Percentiles rank a stretch among this genome's conserved stretches.
These are phyloP conservation scores for Melanaphis sacchari DNA, from an alignment of 1,140 invertebrate species.

Conservation along the genomic window DNA sequence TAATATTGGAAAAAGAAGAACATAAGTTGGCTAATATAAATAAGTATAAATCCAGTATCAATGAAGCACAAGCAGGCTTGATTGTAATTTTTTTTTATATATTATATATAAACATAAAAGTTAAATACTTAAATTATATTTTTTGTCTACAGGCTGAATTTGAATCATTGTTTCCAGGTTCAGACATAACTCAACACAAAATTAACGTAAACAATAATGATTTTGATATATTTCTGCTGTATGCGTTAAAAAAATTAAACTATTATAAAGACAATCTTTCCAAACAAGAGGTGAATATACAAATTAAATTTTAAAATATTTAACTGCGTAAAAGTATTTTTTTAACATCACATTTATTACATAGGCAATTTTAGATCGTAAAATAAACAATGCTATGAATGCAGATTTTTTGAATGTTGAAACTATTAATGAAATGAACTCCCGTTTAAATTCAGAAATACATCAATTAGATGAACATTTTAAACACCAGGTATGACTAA, in stretches of 20 bases:
- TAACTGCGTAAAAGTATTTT: background rate
- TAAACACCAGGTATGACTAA: background rate
- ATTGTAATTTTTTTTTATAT: constrained; percentile 5
- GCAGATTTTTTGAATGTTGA: constrained; percentile 38
- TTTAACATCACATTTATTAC: background rate
- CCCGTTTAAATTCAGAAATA: constrained; percentile 44
- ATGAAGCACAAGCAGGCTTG: constrained; percentile 4
- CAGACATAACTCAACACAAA: constrained; percentile 43
- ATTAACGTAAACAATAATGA: constrained; percentile 26
- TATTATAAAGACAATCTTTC: constrained; percentile 33
- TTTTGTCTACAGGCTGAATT: constrained; percentile 33
- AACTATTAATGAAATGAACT: constrained; percentile 23
- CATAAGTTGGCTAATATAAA: constrained; percentile 12
- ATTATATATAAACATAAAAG: background rate
- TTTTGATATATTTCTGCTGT: constrained; percentile 45
- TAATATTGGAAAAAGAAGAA: constrained; percentile 25
- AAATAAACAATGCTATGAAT: constrained; percentile 39
- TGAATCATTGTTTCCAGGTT: constrained; percentile 46
- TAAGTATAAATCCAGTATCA: constrained; percentile 22
- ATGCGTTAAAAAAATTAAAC: constrained; percentile 44
- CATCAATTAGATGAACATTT: constrained; percentile 41
- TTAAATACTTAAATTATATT: background rate
- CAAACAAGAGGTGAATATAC: constrained; percentile 20
- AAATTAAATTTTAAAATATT: background rate
- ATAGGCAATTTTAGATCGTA: constrained; percentile 28